Evolutionary conservation across 92 coral and sea anemone species (phyloP).

Genomic region (Parazoanthus darwini): DNA sequence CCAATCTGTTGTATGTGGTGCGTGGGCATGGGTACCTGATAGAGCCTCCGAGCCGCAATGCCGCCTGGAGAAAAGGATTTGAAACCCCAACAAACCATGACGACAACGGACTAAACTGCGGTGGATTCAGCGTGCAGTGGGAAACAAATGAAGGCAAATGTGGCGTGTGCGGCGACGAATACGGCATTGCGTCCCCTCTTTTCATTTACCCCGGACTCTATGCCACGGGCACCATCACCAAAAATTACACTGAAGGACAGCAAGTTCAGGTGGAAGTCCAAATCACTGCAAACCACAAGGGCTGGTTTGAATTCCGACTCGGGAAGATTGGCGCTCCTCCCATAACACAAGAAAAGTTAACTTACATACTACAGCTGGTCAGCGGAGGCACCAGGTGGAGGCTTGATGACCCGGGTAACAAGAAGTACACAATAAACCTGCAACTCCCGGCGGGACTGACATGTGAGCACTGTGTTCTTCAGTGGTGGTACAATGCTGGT

Average conservation of each 20-base stretch:
- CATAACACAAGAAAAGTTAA: constrained; percentile 36
- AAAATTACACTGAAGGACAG: constrained; percentile 58
- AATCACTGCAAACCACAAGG: constrained; percentile 43
- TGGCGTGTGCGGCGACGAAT: constrained; percentile 80
- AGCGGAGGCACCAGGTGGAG: constrained; percentile 31
- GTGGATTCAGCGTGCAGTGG: constrained; percentile 72
- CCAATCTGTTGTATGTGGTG: constrained; percentile 38
- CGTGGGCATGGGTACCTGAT: constrained; percentile 68
- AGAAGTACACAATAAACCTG: constrained; percentile 17
- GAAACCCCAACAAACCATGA: constrained; percentile 55
- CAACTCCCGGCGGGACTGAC: constrained; percentile 39
- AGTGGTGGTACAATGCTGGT: constrained; percentile 48
- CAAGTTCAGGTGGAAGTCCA: constrained; percentile 56
- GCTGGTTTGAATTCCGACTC: constrained; percentile 49
- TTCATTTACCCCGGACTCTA: constrained; percentile 64
- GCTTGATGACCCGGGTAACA: background rate
- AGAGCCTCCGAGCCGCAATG: constrained; percentile 70
- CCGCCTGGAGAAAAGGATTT: constrained; percentile 61
- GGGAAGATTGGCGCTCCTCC: constrained; percentile 38
- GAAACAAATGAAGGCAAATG: constrained; percentile 65
- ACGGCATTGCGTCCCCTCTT: constrained; percentile 41
- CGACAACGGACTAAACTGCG: constrained; percentile 74
- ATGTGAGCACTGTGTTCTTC: constrained; percentile 47
- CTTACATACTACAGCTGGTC: constrained; percentile 29
- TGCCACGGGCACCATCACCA: constrained; percentile 53